Evolutionary conservation across 2,888 invertebrate genomes (phyloP).

Genomic region (Heliconius erato): DNA sequence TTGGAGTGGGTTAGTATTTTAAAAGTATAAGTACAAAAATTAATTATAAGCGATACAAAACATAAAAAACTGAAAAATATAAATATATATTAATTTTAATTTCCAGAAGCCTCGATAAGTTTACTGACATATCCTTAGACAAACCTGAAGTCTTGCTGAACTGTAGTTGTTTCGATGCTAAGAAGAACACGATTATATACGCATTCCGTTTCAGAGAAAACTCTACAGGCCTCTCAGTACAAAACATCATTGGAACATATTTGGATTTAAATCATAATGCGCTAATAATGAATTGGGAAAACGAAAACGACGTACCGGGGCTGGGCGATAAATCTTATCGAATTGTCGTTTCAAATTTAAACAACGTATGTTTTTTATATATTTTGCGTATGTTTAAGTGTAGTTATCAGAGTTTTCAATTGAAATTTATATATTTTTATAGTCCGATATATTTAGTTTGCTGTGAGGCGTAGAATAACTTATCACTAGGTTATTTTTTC

Average conservation of each 20-base stretch:
- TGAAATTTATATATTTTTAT: too few species aligned
- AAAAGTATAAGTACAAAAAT: too few species aligned
- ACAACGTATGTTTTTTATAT: neutral
- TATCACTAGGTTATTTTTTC: too few species aligned
- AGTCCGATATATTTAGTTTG: too few species aligned
- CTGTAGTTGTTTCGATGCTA: neutral
- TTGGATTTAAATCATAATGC: neutral
- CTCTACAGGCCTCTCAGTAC: neutral
- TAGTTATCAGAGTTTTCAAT: too few species aligned
- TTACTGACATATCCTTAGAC: neutral
- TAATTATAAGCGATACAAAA: too few species aligned
- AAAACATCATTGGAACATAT: neutral
- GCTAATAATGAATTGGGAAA: constrained; percentile 9
- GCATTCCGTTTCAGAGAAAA: constrained; percentile 2
- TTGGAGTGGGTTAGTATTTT: too few species aligned
- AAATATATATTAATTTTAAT: neutral
- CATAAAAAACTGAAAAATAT: neutral
- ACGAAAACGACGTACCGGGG: neutral
- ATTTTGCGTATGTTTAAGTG: too few species aligned
- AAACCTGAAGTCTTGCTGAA: neutral
- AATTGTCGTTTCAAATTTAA: neutral
- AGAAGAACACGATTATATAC: neutral
- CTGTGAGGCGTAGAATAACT: too few species aligned
- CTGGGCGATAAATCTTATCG: neutral
- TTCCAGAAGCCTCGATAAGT: constrained; percentile 10